Base-by-base conservation (phyloP, 2,888 invertebrate species). In the Apantesis nais region DNA sequence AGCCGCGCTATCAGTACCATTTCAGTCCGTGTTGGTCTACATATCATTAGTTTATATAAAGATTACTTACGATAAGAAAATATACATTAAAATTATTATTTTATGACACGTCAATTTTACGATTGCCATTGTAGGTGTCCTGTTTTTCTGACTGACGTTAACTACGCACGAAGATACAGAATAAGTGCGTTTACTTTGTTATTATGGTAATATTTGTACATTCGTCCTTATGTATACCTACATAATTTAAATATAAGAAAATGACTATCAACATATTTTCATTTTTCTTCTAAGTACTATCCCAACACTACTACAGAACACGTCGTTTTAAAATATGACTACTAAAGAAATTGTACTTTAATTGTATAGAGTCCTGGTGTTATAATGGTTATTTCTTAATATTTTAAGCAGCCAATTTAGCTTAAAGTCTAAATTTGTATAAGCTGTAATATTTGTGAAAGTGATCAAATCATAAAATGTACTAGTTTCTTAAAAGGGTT, bases 1-100 rank as follows among this genome's bases (percentile, higher is more conserved):
- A 62, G 11, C 22, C 58, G 61, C 66, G 29, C 16, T 70, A 48
- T 62, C 61, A 75, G 22, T 69, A 44, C 31, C 22, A 37, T 58
- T 41, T 48, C 66, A 66, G 55, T 66, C 41, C 55, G 34, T 61
- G 67, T 61, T 67, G 67, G 67, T 67, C 67, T 31, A 25, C 29
- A n/a, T 11, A 22, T 41, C 41, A 34, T 67, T 34, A 61, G 65
- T 66, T 66, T n/a, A 55, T 34, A 66, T 66, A 55, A 66, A 52
- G 65, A 66, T 66, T 52, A 66, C 37, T 22, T 63, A 31, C 44
- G 65, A 66, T 66, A 66, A 55, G 25, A 37, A 63, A 22, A 65
- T 41, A 52, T 29, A 1, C 34, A 52, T 34, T 7, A n/a, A 14
- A 25, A 66, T 52, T 37, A 52, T 34, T 55, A 37, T 37, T 37